Evolutionary conservation across 2,113 vertebrate species (phyloP).

Genomic region (Egretta garzetta): DNA sequence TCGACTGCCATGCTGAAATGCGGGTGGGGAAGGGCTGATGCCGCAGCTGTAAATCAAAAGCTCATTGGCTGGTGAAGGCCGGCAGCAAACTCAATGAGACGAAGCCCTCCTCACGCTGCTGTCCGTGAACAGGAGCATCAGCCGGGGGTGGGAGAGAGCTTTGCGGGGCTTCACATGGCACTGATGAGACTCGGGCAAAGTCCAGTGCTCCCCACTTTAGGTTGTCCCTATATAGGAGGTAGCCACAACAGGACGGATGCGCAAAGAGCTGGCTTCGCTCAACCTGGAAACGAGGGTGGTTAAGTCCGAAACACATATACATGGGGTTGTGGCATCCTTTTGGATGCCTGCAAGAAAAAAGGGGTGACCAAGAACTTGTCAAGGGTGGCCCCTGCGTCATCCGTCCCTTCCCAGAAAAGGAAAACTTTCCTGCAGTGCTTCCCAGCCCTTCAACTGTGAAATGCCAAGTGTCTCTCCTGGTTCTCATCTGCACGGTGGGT

Average conservation of each 20-base stretch:
- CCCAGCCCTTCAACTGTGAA: neutral
- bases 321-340: neutral
- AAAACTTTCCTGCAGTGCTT: neutral
- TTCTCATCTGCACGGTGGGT: neutral
- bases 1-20: neutral
- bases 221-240: neutral
- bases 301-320: neutral
- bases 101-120: neutral
- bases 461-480: neutral
- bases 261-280: neutral
- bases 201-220: neutral
- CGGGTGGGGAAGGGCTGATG: neutral
- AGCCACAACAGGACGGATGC: neutral
- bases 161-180: neutral
- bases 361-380: neutral
- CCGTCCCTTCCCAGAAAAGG: neutral
- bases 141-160: neutral
- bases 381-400: neutral
- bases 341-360: neutral
- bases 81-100: neutral
- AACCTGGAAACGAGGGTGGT: neutral
- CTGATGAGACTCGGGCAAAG: neutral
- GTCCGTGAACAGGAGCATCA: neutral
- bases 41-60: neutral
- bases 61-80: neutral